phyloP scores from a whole-genome alignment of 2,113 vertebrate species.

The Ochotona princeps region DNA sequence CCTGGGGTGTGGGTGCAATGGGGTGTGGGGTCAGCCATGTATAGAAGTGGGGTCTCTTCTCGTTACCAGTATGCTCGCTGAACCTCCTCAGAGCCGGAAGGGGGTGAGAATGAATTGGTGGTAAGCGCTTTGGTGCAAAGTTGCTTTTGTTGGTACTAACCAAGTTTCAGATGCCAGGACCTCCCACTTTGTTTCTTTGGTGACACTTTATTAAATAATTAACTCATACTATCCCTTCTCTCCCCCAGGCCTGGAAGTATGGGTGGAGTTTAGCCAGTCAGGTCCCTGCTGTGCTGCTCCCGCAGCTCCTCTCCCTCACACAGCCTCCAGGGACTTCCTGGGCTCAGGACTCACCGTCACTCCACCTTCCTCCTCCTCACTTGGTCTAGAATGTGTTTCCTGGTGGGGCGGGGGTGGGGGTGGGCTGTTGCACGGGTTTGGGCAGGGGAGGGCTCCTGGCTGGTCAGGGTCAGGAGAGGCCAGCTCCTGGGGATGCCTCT shows the following conservation, averaged over 20 bases:
- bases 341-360: background rate
- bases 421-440: background rate
- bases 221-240: background rate
- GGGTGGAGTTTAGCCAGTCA: slow-evolving; percentile 21
- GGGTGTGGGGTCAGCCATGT: background rate
- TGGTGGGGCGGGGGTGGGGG: background rate
- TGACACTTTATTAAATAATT: background rate
- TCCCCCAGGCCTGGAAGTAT: background rate
- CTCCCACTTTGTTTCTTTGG: background rate
- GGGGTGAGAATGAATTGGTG: background rate
- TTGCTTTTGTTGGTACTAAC: background rate
- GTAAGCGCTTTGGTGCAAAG: background rate
- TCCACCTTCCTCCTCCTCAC: background rate
- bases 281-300: background rate
- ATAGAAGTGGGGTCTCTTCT: background rate
- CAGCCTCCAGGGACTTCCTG: background rate
- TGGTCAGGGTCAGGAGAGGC: background rate
- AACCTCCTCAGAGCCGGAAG: background rate
- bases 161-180: background rate
- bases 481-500: background rate
- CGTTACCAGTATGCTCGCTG: too few species aligned
- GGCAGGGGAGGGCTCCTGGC: background rate
- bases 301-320: background rate
- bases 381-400: background rate
- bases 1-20: background rate